phyloP scores from a whole-genome alignment of 2,113 vertebrate species.

The Orientallactaga bullata region DNA sequence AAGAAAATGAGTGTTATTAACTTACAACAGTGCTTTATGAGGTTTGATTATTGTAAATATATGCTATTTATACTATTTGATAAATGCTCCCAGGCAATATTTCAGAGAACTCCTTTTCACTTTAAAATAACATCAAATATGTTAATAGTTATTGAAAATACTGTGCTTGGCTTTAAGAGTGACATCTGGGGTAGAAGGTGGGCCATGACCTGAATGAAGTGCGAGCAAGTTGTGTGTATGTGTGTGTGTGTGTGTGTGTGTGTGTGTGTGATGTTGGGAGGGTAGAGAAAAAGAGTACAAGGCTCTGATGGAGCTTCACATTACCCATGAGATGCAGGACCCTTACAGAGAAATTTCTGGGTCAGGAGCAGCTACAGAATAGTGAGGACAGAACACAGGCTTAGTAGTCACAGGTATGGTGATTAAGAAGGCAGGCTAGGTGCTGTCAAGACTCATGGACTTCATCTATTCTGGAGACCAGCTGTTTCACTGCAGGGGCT shows the following conservation, averaged over 20 bases:
- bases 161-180: not conserved
- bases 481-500: not conserved
- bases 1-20: not conserved
- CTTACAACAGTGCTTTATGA: not conserved
- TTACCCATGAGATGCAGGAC: not conserved
- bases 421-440: not conserved
- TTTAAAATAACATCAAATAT: conserved; percentile 15
- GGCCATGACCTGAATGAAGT: not conserved
- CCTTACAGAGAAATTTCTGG: not conserved
- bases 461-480: not conserved
- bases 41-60: not conserved
- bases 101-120: not conserved
- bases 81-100: conserved; percentile 3
- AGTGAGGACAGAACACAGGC: not conserved
- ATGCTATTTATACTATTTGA: not conserved
- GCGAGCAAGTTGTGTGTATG: not conserved
- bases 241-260: not conserved
- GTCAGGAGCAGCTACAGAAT: not conserved
- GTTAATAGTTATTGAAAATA: conserved; percentile 43
- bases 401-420: not conserved
- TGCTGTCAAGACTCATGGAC: not conserved
- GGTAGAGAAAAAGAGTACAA: not conserved
- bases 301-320: not conserved
- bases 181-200: not conserved
- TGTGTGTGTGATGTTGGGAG: too few relatives aligned